phyloP scores from a whole-genome alignment of 2,888 invertebrate species.

The Sericinus montela region DNA sequence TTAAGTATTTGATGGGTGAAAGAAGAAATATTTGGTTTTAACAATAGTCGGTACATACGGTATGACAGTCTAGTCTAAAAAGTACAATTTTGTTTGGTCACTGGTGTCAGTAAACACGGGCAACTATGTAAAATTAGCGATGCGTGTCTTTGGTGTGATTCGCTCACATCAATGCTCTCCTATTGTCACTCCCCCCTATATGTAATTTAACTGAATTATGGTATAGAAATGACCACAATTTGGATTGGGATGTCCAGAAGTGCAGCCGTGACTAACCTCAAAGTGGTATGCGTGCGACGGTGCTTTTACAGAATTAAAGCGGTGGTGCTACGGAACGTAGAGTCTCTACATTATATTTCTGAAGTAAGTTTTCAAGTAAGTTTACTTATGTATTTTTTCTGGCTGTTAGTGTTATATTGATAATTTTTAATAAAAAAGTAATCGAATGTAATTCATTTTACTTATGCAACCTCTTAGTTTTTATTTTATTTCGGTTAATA shows the following conservation, averaged over 20 bases:
- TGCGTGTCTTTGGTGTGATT: constrained; percentile 76
- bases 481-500: too few relatives aligned
- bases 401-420: too few relatives aligned
- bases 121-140: constrained; percentile 69
- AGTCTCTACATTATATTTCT: constrained; percentile 29
- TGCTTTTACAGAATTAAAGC: constrained; percentile 34
- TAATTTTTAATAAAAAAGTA: too few relatives aligned
- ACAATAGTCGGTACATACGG: constrained; percentile 7
- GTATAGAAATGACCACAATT: constrained; percentile 72
- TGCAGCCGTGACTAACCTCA: constrained; percentile 44
- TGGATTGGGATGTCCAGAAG: constrained; percentile 64
- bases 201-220: constrained; percentile 77
- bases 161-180: constrained; percentile 75
- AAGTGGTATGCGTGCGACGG: constrained; percentile 41
- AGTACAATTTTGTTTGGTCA: constrained; percentile 49
- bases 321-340: constrained; percentile 41
- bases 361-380: constrained; percentile 63
- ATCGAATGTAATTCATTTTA: too few relatives aligned
- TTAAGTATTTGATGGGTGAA: neutral
- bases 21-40: constrained; percentile 27
- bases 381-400: constrained; percentile 18
- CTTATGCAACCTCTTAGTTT: too few relatives aligned
- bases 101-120: constrained; percentile 48
- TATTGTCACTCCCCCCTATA: constrained; percentile 72
- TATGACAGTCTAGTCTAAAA: constrained; percentile 37